Conservation (phyloP, 2,888 invertebrate genomes). For the Oeneis ivallda region DNA sequence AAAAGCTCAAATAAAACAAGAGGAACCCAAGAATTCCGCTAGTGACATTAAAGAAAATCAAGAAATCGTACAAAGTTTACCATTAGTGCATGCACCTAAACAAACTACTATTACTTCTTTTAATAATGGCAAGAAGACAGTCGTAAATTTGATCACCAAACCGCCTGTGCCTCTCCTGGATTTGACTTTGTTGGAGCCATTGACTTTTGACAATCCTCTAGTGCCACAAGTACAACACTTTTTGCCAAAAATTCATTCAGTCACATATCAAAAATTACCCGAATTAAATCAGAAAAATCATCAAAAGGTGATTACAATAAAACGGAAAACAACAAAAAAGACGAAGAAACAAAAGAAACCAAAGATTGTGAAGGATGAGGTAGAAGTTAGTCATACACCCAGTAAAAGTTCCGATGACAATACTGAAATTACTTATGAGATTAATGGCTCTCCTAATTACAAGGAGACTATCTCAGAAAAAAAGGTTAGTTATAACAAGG, state of each 20-base stretch:
- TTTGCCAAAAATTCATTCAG: slow-evolving; percentile 65
- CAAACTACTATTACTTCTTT: slow-evolving; percentile 55
- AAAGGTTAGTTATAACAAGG: slow-evolving; percentile 65
- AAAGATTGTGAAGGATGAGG: slow-evolving; percentile 50
- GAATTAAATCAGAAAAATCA: slow-evolving; percentile 55
- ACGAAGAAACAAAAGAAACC: slow-evolving; percentile 54
- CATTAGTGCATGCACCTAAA: slow-evolving; percentile 49
- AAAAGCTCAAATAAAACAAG: slow-evolving; percentile 50
- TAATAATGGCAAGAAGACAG: slow-evolving; percentile 64
- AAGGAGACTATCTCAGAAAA: slow-evolving; percentile 69
- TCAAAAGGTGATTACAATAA: slow-evolving; percentile 56
- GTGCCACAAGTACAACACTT: slow-evolving; percentile 77
- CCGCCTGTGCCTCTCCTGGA: slow-evolving; percentile 66
- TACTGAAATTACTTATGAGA: slow-evolving; percentile 67
- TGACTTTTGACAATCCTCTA: slow-evolving; percentile 71
- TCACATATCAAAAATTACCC: slow-evolving; percentile 62
- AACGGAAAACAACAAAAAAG: slow-evolving; percentile 51
- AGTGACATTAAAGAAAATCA: slow-evolving; percentile 39
- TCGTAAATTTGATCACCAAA: slow-evolving; percentile 62
- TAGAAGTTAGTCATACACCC: slow-evolving; percentile 51
- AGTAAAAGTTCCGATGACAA: slow-evolving; percentile 52
- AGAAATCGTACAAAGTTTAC: slow-evolving; percentile 46
- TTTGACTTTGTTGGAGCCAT: slow-evolving; percentile 68
- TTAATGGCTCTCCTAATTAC: slow-evolving; percentile 62
- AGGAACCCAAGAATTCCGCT: slow-evolving; percentile 26